These are phyloP conservation scores for Arothron firmamentum DNA, from an alignment of 2,113 vertebrate genomes.

Conservation along the genomic window DNA sequence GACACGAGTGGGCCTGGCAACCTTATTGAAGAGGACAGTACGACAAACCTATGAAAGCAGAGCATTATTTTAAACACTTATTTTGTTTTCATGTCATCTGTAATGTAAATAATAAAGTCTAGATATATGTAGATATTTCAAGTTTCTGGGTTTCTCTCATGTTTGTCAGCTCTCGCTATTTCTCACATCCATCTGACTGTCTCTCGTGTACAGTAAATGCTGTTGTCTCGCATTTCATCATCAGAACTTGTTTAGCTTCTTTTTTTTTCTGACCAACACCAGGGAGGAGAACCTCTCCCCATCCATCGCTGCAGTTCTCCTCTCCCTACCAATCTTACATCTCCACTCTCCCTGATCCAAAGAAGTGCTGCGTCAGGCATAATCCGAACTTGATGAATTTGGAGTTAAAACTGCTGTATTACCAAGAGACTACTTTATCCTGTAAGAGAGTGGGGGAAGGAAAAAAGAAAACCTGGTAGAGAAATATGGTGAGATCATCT, in stretches of 20 bases:
- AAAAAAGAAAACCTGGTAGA: conserved; percentile 28
- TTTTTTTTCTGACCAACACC: conserved; percentile 25
- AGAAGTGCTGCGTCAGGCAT: conserved; percentile 57
- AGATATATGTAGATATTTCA: too few species aligned
- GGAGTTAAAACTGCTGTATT: conserved; percentile 55
- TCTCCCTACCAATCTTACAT: conserved; percentile 2
- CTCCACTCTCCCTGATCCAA: conserved; percentile 16
- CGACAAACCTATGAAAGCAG: neutral
- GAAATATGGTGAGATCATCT: conserved; percentile 38
- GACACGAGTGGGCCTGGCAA: conserved; percentile 40
- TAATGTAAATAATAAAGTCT: too few species aligned
- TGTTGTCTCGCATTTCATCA: conserved; percentile 3
- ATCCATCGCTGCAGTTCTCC: neutral
- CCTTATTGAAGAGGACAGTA: conserved; percentile 17
- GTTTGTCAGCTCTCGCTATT: neutral
- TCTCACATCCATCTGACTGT: neutral
- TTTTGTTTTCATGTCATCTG: too few species aligned
- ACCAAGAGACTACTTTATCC: conserved; percentile 62
- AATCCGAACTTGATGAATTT: conserved; percentile 56
- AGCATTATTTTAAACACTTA: neutral
- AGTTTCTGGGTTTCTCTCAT: too few species aligned
- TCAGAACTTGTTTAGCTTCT: conserved; percentile 19
- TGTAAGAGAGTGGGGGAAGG: conserved; percentile 12
- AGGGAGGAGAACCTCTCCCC: neutral
- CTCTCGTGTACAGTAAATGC: neutral